These are phyloP conservation scores for Acipenser ruthenus DNA, from an alignment of 2,797 vertebrate genomes.

Conservation along the genomic window DNA sequence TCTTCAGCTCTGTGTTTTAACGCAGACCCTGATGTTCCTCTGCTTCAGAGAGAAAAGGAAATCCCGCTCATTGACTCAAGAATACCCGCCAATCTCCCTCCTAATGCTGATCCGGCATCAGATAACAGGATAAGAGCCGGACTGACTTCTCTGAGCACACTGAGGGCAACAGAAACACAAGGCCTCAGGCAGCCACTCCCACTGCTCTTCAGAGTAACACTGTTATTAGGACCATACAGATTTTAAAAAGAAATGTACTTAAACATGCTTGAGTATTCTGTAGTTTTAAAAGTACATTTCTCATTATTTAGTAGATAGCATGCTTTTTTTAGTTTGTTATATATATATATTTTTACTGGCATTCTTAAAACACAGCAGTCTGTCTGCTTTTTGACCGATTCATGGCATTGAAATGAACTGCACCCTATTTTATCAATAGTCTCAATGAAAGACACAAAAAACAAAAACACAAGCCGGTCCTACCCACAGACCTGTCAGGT, in stretches of 20 bases:
- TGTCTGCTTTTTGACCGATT: too few species aligned
- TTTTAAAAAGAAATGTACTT: too few species aligned
- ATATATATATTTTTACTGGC: too few species aligned
- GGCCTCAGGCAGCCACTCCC: conserved; percentile 29
- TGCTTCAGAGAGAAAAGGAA: background rate
- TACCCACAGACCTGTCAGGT: conserved; percentile 24
- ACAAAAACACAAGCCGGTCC: conserved; percentile 20
- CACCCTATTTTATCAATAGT: too few species aligned
- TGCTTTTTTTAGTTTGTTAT: too few species aligned
- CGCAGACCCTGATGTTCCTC: conserved; percentile 8
- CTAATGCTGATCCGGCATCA: conserved; percentile 33
- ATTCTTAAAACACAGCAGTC: too few species aligned
- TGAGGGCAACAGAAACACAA: conserved; percentile 25
- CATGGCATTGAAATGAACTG: too few species aligned
- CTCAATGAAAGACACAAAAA: too few species aligned
- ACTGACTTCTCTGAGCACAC: conserved; percentile 21
- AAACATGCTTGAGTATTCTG: too few species aligned
- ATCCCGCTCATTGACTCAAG: background rate
- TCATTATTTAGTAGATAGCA: too few species aligned
- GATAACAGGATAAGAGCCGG: conserved; percentile 38
- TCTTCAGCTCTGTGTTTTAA: conserved; percentile 13
- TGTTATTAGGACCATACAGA: conserved; percentile 11
- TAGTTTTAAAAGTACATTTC: too few species aligned
- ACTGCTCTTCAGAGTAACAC: conserved; percentile 26
- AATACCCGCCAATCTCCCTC: conserved; percentile 23